These are phyloP conservation scores for Pogona vitticeps DNA, from an alignment of 2,113 vertebrate genomes.

Conservation along the genomic window DNA sequence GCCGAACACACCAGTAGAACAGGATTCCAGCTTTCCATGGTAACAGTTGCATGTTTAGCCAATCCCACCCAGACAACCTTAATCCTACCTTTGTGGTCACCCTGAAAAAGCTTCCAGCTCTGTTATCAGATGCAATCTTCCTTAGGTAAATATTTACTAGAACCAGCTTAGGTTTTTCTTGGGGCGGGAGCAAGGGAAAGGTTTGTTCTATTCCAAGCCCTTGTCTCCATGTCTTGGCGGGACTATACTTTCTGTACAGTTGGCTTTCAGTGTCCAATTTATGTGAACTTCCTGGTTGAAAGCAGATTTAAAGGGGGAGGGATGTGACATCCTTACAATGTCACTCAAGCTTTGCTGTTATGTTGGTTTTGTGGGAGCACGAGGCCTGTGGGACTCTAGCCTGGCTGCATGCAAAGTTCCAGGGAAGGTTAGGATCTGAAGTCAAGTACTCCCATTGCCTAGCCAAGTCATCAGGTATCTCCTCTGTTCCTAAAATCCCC, in stretches of 20 bases:
- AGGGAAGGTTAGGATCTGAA: neutral
- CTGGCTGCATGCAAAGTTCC: neutral
- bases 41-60: slow-evolving; percentile 66
- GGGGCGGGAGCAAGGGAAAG: slow-evolving; percentile 53
- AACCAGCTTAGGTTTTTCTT: slow-evolving; percentile 46
- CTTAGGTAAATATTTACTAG: slow-evolving; percentile 71
- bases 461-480: neutral
- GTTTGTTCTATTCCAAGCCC: slow-evolving; percentile 56
- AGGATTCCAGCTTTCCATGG: slow-evolving; percentile 76
- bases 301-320: slow-evolving; percentile 7
- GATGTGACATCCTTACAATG: slow-evolving; percentile 25
- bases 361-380: slow-evolving; percentile 46
- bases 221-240: slow-evolving; percentile 31
- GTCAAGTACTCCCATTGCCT: too few species aligned
- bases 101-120: slow-evolving; percentile 63
- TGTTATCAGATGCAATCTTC: slow-evolving; percentile 70
- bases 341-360: slow-evolving; percentile 19
- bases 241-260: slow-evolving; percentile 2
- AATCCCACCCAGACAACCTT: slow-evolving; percentile 65
- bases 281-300: slow-evolving; percentile 27
- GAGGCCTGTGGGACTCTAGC: neutral
- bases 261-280: neutral
- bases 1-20: slow-evolving; percentile 67
- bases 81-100: slow-evolving; percentile 68
- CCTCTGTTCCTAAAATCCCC: too few species aligned